These are phyloP conservation scores for Elgaria multicarinata DNA, from an alignment of 2,113 vertebrate genomes.

Conservation along the genomic window DNA sequence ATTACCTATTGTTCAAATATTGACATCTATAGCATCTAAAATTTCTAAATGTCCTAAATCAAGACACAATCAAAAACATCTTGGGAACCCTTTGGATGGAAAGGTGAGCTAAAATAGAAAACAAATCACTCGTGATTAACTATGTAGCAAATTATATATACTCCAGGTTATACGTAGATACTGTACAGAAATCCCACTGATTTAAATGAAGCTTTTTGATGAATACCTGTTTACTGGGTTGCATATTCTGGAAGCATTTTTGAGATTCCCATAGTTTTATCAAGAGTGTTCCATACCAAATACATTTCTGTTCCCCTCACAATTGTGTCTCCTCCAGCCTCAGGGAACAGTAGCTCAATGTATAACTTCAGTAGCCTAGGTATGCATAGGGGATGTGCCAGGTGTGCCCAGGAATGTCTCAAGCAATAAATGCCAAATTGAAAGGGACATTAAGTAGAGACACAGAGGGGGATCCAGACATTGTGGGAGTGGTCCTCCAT, in stretches of 20 bases:
- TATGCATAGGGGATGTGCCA: too few species aligned
- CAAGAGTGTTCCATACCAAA: background rate
- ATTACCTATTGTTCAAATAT: too few species aligned
- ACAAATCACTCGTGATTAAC: background rate
- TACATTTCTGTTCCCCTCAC: background rate
- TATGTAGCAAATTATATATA: background rate
- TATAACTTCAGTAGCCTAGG: too few species aligned
- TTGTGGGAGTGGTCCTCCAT: too few species aligned
- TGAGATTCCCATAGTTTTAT: background rate
- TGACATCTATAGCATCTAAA: background rate
- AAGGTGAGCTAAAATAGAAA: background rate
- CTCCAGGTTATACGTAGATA: background rate
- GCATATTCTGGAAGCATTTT: background rate
- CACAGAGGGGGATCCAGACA: too few species aligned
- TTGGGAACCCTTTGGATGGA: background rate
- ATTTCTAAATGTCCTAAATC: background rate
- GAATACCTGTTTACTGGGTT: background rate
- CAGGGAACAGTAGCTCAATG: too few species aligned
- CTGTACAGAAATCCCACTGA: background rate
- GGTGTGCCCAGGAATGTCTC: too few species aligned
- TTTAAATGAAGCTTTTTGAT: background rate
- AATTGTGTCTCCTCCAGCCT: background rate
- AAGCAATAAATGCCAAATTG: too few species aligned
- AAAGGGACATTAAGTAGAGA: too few species aligned
- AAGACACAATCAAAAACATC: background rate